Base-by-base conservation (phyloP, 2,888 invertebrate genomes). In the Fragum sueziense region DNA sequence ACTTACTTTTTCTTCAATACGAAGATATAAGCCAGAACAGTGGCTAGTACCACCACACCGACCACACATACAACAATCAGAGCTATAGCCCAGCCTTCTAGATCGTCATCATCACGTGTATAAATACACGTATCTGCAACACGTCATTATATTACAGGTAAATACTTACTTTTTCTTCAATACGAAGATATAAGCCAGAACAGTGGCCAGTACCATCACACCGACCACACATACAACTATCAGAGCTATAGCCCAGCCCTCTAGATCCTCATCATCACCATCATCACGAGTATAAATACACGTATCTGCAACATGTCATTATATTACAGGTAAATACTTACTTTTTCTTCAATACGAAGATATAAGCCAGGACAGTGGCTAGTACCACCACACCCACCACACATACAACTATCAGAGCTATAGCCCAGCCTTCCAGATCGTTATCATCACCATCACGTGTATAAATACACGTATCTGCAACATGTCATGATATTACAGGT, bases 101-200 rank as follows among this genome's bases (percentile, higher is more conserved):
- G 33, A 7, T 25, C 65, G 7, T 65, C 65, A 25, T 37, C 25
- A 27, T 41, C 41, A 3, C 20, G 20, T 61, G 65, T 14, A 41
- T 65, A 65, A 2, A 27, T 11, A 65, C 65, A 65, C n/a, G 65
- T 65, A 41, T 65, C 65, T 65, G 25, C n/a, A n/a, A n/a, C 17
- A 14, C 17, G 41, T 41, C 41, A 17, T 41, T 41, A 41, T 41
- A 17, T 41, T 41, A 17, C 17, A n/a, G n/a, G n/a, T n/a, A n/a
- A n/a, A 47, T 20, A 41, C 65, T 65, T 27, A 65, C 65, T 65
- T 65, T 41, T 37, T 65, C 37, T 65, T 37, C 1, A 65, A 27
- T 25, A 41, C 25, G 6, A 65, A 37, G 25, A 27, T 17, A 22
- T 65, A 65, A 1, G 17, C 41, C 3, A 41, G 20, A 22, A 65